These are phyloP conservation scores for Himalopsyche tibetana DNA, from an alignment of 2,888 invertebrate species.

Conservation along the genomic window DNA sequence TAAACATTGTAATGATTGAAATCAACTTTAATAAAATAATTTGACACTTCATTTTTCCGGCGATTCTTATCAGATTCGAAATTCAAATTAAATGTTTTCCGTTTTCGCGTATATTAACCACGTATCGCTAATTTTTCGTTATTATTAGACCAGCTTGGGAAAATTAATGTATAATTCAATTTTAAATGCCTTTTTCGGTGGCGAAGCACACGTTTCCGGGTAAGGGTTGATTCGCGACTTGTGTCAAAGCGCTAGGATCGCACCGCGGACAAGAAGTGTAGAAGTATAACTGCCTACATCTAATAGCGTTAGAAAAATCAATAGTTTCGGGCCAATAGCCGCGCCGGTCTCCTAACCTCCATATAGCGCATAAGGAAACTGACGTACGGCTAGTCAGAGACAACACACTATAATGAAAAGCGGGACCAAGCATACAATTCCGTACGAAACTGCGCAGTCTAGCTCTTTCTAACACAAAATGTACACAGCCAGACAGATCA, in stretches of 20 bases:
- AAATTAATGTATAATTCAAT: conserved; percentile 11
- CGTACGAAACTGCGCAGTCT: neutral
- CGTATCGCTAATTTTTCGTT: neutral
- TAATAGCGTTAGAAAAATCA: conserved; percentile 60
- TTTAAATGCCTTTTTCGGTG: conserved; percentile 40
- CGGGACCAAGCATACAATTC: conserved; percentile 29
- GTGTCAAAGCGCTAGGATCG: conserved; percentile 54
- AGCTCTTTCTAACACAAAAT: conserved; percentile 14
- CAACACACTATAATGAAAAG: conserved; percentile 34
- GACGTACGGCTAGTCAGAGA: conserved; percentile 42
- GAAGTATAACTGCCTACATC: conserved; percentile 38
- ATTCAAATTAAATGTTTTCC: neutral
- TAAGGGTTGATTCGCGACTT: conserved; percentile 59
- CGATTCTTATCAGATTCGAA: conserved; percentile 7
- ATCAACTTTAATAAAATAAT: conserved; percentile 28
- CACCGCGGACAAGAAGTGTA: conserved; percentile 31
- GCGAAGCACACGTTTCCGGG: conserved; percentile 57
- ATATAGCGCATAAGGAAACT: conserved; percentile 59
- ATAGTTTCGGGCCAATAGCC: conserved; percentile 65
- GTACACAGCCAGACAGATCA: conserved; percentile 8
- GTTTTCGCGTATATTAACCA: conserved; percentile 27
- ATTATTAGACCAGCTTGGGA: conserved; percentile 14
- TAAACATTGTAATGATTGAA: neutral
- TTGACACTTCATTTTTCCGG: conserved; percentile 42
- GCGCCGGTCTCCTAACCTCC: conserved; percentile 64